A percentile compares a stretch with the other conserved stretches of the same genome.
These are phyloP conservation scores for Charadrius vociferus DNA, from an alignment of 2,113 vertebrate genomes.

Conservation along the genomic window DNA sequence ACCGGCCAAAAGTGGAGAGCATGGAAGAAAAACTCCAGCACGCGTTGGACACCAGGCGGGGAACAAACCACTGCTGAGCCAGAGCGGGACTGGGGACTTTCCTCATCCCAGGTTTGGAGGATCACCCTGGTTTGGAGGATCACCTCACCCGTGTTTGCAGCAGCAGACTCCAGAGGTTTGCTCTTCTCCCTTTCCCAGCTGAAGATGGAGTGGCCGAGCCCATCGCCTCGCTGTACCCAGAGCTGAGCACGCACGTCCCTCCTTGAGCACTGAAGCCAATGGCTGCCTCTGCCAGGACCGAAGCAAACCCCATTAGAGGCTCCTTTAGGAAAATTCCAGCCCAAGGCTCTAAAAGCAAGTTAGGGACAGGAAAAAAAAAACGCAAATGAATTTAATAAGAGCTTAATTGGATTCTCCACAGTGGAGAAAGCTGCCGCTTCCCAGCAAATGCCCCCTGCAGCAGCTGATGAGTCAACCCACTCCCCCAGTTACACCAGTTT, in stretches of 20 bases:
- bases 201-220: fast-evolving
- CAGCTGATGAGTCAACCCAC: background rate
- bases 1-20: background rate
- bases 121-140: background rate
- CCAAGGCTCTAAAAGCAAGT: constrained; percentile 30
- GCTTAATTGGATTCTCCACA: constrained; percentile 57
- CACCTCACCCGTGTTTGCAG: background rate
- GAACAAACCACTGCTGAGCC: background rate
- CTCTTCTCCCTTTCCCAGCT: background rate
- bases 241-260: fast-evolving
- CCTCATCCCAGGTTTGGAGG: background rate
- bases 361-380: background rate
- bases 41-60: background rate
- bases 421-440: background rate
- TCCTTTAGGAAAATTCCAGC: constrained; percentile 28
- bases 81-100: background rate
- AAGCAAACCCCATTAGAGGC: background rate
- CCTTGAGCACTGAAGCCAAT: background rate
- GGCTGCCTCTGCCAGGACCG: background rate
- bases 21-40: background rate
- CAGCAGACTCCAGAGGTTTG: background rate
- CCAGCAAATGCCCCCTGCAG: constrained; percentile 35
- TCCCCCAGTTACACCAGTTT: background rate
- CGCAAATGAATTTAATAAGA: constrained; percentile 38
- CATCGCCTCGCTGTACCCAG: fast-evolving